Evolutionary conservation across 1,140 invertebrate genomes (phyloP), one percentile per base, ranked within the genome.

Genomic region (Drosophila kepulauana): DNA sequence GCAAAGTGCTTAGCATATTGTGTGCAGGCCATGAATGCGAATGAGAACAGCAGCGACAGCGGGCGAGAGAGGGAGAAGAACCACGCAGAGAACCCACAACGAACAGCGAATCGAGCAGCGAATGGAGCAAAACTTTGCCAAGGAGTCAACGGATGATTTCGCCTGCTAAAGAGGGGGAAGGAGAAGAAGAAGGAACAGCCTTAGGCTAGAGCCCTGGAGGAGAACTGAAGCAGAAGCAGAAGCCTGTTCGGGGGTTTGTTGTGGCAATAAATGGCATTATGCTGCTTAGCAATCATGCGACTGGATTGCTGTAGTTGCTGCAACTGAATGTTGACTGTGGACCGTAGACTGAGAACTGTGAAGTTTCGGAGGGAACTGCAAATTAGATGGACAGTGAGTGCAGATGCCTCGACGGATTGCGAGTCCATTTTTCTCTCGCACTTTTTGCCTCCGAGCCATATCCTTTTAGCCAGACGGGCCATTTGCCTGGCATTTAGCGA

Each of bases 221-320:
- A 1, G 59, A n/a, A 5, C 11, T 8, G 13, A 8, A n/a, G 16
- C 11, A 8, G 15, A 28, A 59, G 41, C 45, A 51, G 54, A 15
- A 35, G 33, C 41, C 61, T 64, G 72, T 41, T 10, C 41, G 59
- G 57, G 41, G 30, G 48, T 64, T 80, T 88, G 72, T 74, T 79
- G 84, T 88, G 84, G 84, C 79, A 88, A 82, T 87, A 87, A 87
- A 87, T 82, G 84, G 80, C 82, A 88, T 88, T 82, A 87, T 88
- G 79, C 79, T 87, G 82, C 84, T 87, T 80, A 82, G 82, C 84
- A 87, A 87, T 87, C 84, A 88, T 82, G 82, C 69, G 51, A 80
- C 80, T 82, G 82, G 84, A 87, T 82, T 82, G 69, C 28, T 59
- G 62, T 20, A 20, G 2, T 74, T 74, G 65, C 28, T 54, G 58